Evolutionary conservation across 2,888 invertebrate species (phyloP), one percentile per base, ranked within the genome.

Genomic region (Caenorhabditis sp.): DNA sequence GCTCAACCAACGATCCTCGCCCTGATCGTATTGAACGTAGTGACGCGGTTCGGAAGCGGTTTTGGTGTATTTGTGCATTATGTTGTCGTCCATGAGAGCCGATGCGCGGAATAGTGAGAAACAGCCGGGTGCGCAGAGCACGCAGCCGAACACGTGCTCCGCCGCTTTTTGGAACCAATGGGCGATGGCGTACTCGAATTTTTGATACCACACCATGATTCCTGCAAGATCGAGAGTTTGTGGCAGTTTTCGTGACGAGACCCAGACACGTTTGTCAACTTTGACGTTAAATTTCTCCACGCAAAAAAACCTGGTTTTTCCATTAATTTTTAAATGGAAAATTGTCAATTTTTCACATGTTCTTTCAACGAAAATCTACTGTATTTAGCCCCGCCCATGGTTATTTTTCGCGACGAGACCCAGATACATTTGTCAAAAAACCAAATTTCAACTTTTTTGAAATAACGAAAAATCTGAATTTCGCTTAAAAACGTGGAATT

Each of bases 91-190:
- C 94, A 95, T 95, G 26, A 95, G 90, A 2, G 94, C 94, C 78
- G 93, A 93, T 5, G 93, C 95, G 76, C 86, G 79, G 78, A 87
- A 95, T 43, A 95, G 90, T 0, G 94, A 94, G 89, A 95, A 95
- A 89, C 95, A 95, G 3, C 95, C 95, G 6, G 94, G 94, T 88
- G 93, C 93, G 88, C 95, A 95, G 23, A 95, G 91, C 1, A 95
- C 95, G 88, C 93, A 94, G 14, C 93, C 94, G 79, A 94, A 93
- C 86, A 93, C 92, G 88, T 95, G 94, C 88, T 95, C 95, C 0
- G 94, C 94, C 10, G 94, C 93, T 89, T 95, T 95, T 89, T 94
- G 94, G 81, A 95, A 90, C 95, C 95, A 95, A 90, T 95, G 94
- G 4, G 94, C 94, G 76, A 95, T 92, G 0, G 94, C 94, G 87